Conservation (phyloP, 1,140 invertebrate genomes). For the Dermatophagoides farinae region DNA sequence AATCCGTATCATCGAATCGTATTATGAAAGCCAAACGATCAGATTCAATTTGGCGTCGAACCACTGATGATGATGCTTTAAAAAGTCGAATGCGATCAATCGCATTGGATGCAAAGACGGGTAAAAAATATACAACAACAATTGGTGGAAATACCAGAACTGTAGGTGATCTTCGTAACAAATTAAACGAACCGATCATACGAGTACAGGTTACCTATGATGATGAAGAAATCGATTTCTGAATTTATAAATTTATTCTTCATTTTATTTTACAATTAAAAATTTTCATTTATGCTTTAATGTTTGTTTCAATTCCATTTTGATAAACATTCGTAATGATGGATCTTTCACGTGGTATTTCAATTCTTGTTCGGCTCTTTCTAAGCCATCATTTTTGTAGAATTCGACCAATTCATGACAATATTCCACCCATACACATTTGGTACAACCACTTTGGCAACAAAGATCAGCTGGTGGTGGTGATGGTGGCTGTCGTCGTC, state of each 20-base stretch:
- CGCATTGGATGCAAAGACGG: not conserved
- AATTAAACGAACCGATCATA: not conserved
- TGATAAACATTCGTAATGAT: conserved; percentile 26
- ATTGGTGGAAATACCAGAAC: not conserved
- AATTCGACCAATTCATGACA: conserved; percentile 52
- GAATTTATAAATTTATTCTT: not conserved
- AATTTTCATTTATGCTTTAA: not conserved
- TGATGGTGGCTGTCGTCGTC: conserved; percentile 16
- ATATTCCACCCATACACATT: conserved; percentile 86
- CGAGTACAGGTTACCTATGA: conserved; percentile 3
- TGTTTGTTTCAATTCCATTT: conserved; percentile 22
- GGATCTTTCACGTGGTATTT: conserved; percentile 30
- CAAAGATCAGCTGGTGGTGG: conserved; percentile 54
- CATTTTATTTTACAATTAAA: not conserved
- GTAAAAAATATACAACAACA: not conserved
- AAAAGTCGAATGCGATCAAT: not conserved
- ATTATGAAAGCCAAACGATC: not conserved
- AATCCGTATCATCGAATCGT: not conserved
- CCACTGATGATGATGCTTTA: not conserved
- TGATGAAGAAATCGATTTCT: not conserved
- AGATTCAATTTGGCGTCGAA: not conserved
- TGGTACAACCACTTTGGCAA: conserved; percentile 78
- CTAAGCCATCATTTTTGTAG: conserved; percentile 33
- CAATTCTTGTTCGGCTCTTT: conserved; percentile 45
- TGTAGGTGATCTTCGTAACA: not conserved